Conservation (phyloP, 2,888 invertebrate genomes). For the Aporophyla nigra region DNA sequence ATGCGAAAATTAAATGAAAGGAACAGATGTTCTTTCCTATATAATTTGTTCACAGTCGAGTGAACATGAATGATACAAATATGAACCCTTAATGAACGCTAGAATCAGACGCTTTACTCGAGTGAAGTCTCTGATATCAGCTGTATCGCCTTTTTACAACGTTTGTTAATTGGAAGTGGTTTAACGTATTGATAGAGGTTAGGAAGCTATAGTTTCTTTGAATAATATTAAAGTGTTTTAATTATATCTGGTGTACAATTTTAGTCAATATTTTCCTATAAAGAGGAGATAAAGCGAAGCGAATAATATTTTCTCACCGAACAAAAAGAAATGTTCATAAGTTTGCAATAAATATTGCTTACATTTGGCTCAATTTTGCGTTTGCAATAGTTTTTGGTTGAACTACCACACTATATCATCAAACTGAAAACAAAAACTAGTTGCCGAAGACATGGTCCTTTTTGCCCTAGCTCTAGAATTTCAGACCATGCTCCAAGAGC, state of each 20-base stretch:
- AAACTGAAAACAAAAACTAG: neutral
- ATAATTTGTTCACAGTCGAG: neutral
- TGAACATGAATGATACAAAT: neutral
- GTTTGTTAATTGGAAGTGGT: neutral
- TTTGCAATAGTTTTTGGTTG: neutral
- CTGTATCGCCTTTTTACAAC: neutral
- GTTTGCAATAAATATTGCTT: neutral
- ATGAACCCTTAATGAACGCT: neutral
- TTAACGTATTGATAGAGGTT: neutral
- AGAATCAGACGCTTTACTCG: neutral
- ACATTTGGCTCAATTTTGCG: neutral
- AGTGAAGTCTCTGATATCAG: neutral
- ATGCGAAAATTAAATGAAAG: neutral
- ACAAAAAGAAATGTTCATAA: too few species aligned
- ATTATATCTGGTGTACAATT: slow-evolving; percentile 6
- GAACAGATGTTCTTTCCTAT: neutral
- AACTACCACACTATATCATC: neutral
- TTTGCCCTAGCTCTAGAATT: too few species aligned
- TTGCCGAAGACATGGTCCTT: too few species aligned
- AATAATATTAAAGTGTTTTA: neutral
- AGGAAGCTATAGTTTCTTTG: neutral
- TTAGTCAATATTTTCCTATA: neutral
- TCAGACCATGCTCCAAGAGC: too few species aligned
- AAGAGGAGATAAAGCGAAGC: neutral
- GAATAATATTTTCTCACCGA: neutral